phyloP scores from a whole-genome alignment of 2,113 vertebrate genomes.

The Sceloporus tristichus region DNA sequence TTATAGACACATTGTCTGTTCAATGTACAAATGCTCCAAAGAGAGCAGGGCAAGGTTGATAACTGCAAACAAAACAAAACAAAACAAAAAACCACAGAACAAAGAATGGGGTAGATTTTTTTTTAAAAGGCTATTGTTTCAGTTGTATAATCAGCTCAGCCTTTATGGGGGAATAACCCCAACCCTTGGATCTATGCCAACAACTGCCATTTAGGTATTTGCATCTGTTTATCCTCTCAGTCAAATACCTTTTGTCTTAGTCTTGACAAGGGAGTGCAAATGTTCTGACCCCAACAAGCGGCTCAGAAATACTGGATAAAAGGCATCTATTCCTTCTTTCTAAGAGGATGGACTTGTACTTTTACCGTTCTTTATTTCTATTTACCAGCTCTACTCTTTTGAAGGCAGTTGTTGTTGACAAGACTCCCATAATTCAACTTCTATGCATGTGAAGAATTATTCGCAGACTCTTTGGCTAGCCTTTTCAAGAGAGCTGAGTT shows the following conservation, averaged over 20 bases:
- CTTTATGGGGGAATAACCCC: conserved; percentile 57
- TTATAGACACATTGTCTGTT: conserved; percentile 47
- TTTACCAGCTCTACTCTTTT: conserved; percentile 62
- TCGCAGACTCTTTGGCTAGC: conserved; percentile 44
- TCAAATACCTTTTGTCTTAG: conserved; percentile 76
- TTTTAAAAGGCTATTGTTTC: conserved; percentile 55
- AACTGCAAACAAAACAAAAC: conserved; percentile 3
- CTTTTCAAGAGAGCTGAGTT: conserved; percentile 52
- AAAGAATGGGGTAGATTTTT: not conserved
- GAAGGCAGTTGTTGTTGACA: conserved; percentile 69
- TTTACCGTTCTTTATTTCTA: conserved; percentile 65
- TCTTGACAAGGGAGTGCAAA: conserved; percentile 71
- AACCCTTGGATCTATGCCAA: conserved; percentile 75
- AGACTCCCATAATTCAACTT: conserved; percentile 76
- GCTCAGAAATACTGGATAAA: conserved; percentile 68
- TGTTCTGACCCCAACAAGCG: conserved; percentile 74
- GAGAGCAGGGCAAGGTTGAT: conserved; percentile 35
- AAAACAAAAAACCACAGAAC: not conserved
- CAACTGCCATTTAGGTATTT: conserved; percentile 76
- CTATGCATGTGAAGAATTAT: conserved; percentile 74
- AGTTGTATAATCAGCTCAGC: conserved; percentile 59
- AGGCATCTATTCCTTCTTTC: conserved; percentile 60
- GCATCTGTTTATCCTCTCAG: conserved; percentile 81
- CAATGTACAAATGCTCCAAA: conserved; percentile 52
- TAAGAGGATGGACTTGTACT: conserved; percentile 70